Evolutionary conservation across 1,140 invertebrate species (phyloP).

Genomic region (Phortica variegata): DNA sequence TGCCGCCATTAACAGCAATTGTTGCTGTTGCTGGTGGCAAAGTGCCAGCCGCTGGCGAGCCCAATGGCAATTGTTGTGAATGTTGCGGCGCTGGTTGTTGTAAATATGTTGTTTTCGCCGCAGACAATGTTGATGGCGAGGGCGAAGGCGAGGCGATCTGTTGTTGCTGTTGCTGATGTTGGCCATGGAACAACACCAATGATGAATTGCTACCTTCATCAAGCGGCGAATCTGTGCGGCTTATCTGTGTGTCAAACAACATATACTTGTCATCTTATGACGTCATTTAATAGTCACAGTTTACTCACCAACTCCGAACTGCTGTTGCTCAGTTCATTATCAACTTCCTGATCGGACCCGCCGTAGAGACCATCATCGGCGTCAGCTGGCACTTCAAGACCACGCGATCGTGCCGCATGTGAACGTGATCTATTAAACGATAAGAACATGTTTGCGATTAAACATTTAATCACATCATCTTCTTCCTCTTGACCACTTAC

Average conservation of each 20-base stretch:
- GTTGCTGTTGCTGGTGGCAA: constrained; percentile 36
- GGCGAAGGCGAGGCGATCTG: constrained; percentile 32
- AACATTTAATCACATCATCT: background rate
- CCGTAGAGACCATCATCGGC: constrained; percentile 61
- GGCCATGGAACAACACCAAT: too few species aligned
- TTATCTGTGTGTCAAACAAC: constrained; percentile 24
- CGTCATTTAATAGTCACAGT: background rate
- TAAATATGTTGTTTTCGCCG: constrained; percentile 39
- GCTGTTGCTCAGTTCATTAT: constrained; percentile 50
- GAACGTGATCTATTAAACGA: constrained; percentile 66
- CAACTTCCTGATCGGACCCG: constrained; percentile 58
- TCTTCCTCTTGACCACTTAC: constrained; percentile 16
- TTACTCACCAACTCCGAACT: constrained; percentile 48
- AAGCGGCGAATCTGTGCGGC: constrained; percentile 42
- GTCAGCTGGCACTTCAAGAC: constrained; percentile 59
- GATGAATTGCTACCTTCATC: constrained; percentile 29
- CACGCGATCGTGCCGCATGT: constrained; percentile 71
- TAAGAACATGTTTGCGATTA: too few species aligned
- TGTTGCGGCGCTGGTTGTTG: constrained; percentile 37
- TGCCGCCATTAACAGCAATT: background rate
- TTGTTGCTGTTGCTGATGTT: constrained; percentile 14
- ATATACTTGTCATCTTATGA: background rate
- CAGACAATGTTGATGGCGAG: constrained; percentile 42
- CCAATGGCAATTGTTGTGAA: constrained; percentile 45
- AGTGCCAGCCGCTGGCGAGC: constrained; percentile 47